Conservation (phyloP, 2,797 vertebrate genomes). For the Sebastes taczanowskii region DNA sequence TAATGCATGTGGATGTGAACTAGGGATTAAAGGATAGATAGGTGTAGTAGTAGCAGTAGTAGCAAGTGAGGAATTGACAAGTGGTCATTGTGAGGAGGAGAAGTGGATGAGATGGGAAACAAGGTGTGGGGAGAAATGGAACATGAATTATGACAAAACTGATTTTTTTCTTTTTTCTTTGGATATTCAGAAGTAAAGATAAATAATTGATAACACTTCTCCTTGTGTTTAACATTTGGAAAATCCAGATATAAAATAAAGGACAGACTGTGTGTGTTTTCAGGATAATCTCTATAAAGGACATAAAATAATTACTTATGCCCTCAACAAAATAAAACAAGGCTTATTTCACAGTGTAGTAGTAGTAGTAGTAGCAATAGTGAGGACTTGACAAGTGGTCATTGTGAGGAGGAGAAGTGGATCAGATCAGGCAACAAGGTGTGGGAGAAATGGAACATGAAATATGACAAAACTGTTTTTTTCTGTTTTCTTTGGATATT, state of each 20-base stretch:
- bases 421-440: conserved; percentile 21
- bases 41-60: conserved; percentile 27
- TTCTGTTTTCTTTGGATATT: conserved; percentile 40
- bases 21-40: conserved; percentile 55
- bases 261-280: conserved; percentile 59
- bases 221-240: conserved; percentile 17
- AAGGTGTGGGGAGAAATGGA: conserved; percentile 24
- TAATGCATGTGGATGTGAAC: conserved; percentile 73
- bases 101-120: conserved; percentile 35
- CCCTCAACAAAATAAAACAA: conserved; percentile 31
- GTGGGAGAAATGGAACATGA: conserved; percentile 43
- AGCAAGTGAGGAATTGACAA: conserved; percentile 49
- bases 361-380: conserved; percentile 26
- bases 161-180: conserved; percentile 16
- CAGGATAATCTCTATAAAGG: conserved; percentile 68
- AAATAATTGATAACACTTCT: conserved; percentile 58
- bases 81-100: conserved; percentile 51
- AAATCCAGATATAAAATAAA: conserved; percentile 35
- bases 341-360: conserved; percentile 64
- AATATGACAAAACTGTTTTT: conserved; percentile 28
- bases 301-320: conserved; percentile 64
- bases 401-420: conserved; percentile 28
- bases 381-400: conserved; percentile 63
- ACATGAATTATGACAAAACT: conserved; percentile 46
- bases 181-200: conserved; percentile 50